Conservation (phyloP, 2,113 vertebrate species). For the Salvelinus fontinalis region DNA sequence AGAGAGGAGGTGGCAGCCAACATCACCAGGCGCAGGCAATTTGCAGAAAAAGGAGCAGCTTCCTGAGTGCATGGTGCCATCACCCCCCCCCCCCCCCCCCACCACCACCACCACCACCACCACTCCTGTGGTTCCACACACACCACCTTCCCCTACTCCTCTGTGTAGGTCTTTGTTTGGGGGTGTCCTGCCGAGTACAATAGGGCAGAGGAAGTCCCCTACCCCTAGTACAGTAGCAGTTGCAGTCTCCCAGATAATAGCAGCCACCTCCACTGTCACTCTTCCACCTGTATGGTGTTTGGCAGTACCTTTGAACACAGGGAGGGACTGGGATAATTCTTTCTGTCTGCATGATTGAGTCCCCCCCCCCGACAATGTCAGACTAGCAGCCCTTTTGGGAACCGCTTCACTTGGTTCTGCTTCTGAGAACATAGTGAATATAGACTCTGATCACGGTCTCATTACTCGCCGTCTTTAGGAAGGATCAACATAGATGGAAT, state of each 20-base stretch:
- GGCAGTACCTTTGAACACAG: constrained; percentile 38
- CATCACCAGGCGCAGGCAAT: constrained; percentile 51
- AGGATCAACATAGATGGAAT: constrained; percentile 17
- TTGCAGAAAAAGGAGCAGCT: constrained; percentile 58
- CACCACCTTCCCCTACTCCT: constrained; percentile 1
- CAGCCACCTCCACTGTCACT: background rate
- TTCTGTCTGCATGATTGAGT: background rate
- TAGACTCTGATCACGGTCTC: constrained; percentile 25
- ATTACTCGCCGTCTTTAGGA: constrained; percentile 25
- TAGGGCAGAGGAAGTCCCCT: constrained; percentile 47
- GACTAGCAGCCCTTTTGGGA: constrained; percentile 12
- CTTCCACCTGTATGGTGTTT: background rate
- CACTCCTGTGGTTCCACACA: constrained; percentile 26
- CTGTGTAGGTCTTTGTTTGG: constrained; percentile 1
- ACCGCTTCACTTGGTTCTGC: constrained; percentile 13
- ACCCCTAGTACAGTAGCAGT: constrained; percentile 32
- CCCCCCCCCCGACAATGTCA: constrained; percentile 22
- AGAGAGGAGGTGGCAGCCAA: constrained; percentile 59
- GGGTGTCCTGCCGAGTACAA: constrained; percentile 60
- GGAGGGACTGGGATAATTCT: background rate
- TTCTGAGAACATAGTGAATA: background rate
- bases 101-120: background rate
- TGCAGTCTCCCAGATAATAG: constrained; percentile 18
- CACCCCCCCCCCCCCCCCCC: constrained; percentile 21
- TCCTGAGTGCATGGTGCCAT: constrained; percentile 18